Evolutionary conservation across 2,113 vertebrate species (phyloP), one percentile per base, ranked within the genome.

Genomic region (Anser brachyrhynchus): DNA sequence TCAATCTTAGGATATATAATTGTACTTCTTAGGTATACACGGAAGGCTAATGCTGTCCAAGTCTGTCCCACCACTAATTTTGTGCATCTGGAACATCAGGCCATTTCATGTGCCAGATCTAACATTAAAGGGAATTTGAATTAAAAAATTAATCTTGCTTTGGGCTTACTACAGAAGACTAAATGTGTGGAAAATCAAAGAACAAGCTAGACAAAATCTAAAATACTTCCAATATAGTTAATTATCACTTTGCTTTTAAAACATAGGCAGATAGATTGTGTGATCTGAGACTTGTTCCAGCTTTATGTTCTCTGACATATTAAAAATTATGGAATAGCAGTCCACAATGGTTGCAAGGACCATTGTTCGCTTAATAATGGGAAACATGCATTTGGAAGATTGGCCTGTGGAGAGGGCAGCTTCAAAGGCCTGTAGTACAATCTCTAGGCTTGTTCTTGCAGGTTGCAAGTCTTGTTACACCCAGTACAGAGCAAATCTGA

Each of bases 71-170:
- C 62, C 70, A 39, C 8, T 89, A 82, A 66, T 93, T 87, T 82
- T 78, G 37, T 79, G 54, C 64, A 91, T 81, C 73, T 29, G 44
- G 46, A 89, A 61, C 92, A 79, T 91, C 33, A 84, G 51, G 54
- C 11, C 37, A 44, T 69, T 95, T 92, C 54, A 35, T 92, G 77
- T 72, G 25, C 39, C 78, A 95, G 77, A 78, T 75, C n/a, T 65
- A 93, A 92, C 57, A 76, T 92, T 87, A 96, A 95, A 95, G 65
- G 44, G 82, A 93, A 95, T 58, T 28, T 58, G 81, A 87, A 84
- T 82, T 91, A 61, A 95, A 93, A 95, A 92, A 84, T 54, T 84
- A 79, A 84, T 95, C 23, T 87, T 87, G 81, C 84, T 92, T 76
- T 91, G 8, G 66, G 91, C 66, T 66, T 75, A 82, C 19, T 81